Evolutionary conservation across 2,797 vertebrate species (phyloP).

Genomic region (Cryptoblepharus egeriae): DNA sequence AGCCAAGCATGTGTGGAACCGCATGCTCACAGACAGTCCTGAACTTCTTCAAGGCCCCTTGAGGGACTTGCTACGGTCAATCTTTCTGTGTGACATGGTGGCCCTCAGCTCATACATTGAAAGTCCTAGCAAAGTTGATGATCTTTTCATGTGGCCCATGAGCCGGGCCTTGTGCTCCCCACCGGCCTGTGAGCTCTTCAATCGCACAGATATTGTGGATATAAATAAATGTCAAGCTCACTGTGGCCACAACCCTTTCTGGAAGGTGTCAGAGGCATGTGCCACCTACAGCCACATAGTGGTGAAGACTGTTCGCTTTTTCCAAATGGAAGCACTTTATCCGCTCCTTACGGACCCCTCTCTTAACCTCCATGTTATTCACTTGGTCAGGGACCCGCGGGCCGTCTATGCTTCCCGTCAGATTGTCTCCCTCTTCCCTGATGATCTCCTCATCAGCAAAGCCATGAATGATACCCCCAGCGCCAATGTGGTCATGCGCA

Average conservation of each 20-base stretch:
- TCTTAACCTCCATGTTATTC: constrained; percentile 82
- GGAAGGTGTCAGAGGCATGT: constrained; percentile 35
- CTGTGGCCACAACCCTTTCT: constrained; percentile 20
- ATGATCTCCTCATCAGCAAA: constrained; percentile 15
- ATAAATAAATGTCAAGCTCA: neutral
- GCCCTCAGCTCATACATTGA: constrained; percentile 7
- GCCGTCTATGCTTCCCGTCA: constrained; percentile 73
- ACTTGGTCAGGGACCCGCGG: constrained; percentile 85
- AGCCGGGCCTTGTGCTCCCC: constrained; percentile 42
- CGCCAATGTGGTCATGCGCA: neutral
- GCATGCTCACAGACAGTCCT: neutral
- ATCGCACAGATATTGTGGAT: neutral
- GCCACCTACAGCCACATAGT: constrained; percentile 32
- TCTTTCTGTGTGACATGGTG: constrained; percentile 29
- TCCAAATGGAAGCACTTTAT: constrained; percentile 36
- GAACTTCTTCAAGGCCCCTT: constrained; percentile 33
- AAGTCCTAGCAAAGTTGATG: neutral
- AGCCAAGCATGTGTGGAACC: constrained; percentile 76
- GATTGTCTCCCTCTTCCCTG: neutral
- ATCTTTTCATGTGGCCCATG: constrained; percentile 39
- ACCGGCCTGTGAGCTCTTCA: constrained; percentile 30
- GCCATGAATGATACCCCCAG: neutral
- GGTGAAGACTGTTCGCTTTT: constrained; percentile 28
- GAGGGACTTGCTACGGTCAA: constrained; percentile 30
- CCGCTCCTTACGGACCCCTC: constrained; percentile 82